Conservation (phyloP, 2,113 vertebrate genomes). For the Neogobius melanostomus region DNA sequence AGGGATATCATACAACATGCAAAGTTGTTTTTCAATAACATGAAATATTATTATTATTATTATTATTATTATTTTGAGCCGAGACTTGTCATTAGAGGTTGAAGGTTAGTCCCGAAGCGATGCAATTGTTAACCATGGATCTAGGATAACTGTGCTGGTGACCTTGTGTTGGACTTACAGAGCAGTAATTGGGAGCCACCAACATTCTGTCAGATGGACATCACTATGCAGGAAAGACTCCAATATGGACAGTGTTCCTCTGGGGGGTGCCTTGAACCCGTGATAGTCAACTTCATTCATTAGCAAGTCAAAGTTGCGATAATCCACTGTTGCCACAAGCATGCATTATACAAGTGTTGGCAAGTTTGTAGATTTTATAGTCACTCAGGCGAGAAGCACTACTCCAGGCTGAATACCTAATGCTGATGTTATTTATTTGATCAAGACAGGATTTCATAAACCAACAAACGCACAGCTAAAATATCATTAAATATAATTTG, state of each 20-base stretch:
- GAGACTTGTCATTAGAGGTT: too few relatives aligned
- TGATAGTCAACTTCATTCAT: slow-evolving; percentile 20
- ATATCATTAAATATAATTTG: background rate
- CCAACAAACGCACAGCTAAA: background rate
- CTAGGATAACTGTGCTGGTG: background rate
- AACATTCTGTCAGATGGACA: slow-evolving; percentile 5
- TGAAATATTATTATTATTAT: too few relatives aligned
- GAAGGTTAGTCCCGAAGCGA: too few relatives aligned
- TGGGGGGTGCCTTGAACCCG: slow-evolving; percentile 14
- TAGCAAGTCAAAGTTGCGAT: slow-evolving; percentile 7
- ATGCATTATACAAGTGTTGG: slow-evolving; percentile 14
- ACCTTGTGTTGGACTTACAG: background rate
- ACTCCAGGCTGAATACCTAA: slow-evolving; percentile 5
- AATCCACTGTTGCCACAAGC: background rate
- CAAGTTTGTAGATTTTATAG: background rate
- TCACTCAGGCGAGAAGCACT: background rate
- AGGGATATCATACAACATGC: too few relatives aligned
- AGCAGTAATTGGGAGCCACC: background rate
- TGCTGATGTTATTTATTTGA: background rate
- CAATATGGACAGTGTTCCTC: slow-evolving; percentile 1
- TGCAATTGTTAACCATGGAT: too few relatives aligned
- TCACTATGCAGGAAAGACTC: slow-evolving; percentile 6
- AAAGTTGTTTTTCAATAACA: too few relatives aligned
- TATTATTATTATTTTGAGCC: too few relatives aligned
- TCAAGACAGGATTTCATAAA: background rate